Evolutionary conservation across 2,888 invertebrate genomes (phyloP), one percentile per base, ranked within the genome.

Genomic region (Chelonus formosanus): DNA sequence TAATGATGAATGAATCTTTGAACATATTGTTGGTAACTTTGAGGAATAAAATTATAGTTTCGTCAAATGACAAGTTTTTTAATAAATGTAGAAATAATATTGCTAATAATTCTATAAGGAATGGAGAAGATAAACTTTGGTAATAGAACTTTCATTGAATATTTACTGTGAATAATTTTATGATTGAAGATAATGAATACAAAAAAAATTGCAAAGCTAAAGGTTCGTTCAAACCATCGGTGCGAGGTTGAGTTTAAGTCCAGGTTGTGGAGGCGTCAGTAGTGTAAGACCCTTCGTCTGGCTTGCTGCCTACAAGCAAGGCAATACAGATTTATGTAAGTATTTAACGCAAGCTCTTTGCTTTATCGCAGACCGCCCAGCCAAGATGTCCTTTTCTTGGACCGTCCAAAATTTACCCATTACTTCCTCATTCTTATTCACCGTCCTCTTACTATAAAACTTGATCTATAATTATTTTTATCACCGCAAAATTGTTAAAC

Each of bases 241-340:
- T 63, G 62, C 34, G 57, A 57, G 62, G 43, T 67, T 62, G 47
- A 69, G 69, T 69, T 53, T 55, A 65, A 62, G 67, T 66, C 68
- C 57, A 70, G 60, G 62, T 52, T 59, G 63, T 57, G 63, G 53
- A 70, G 72, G 71, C 76, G 70, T 67, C 67, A 71, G 73, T 71
- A 73, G 73, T 76, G 73, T 80, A 80, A 80, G 79, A 79, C 75
- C 65, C 78, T 78, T 78, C 73, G 57, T 40, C 60, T 50, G 59
- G 66, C 58, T 65, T 63, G 62, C 53, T 69, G 64, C 58, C 47
- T 63, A 58, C 66, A 67, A 67, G 65, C 58, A 75, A 78, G 81
- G 84, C 84, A 84, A 84, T 84, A 84, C 84, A 84, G 84, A 84
- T 84, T 84, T 84, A 84, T 84, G 84, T 84, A 82, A 83, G 84